Evolutionary conservation across 2,113 vertebrate genomes (phyloP).

Genomic region (zebrafish (Danio rerio)): GRCz12tu NC_133188.1:38383501-38384000

Average conservation of each 20-base stretch:
- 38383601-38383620: constrained; percentile 49
- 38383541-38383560: neutral
- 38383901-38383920: constrained; percentile 49
- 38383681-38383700: constrained; percentile 24
- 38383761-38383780: constrained; percentile 17
- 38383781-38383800: constrained; percentile 36
- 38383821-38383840: constrained; percentile 52
- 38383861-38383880: constrained; percentile 52
- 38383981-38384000: constrained; percentile 67
- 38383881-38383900: constrained; percentile 52
- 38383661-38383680: constrained; percentile 45
- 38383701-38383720: constrained; percentile 37
- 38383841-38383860: constrained; percentile 63
- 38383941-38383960: constrained; percentile 69
- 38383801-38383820: constrained; percentile 58
- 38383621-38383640: constrained; percentile 49
- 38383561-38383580: constrained; percentile 13
- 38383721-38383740: neutral
- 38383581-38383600: constrained; percentile 2
- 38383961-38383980: constrained; percentile 59
- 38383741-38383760: constrained; percentile 1
- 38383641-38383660: constrained; percentile 13
- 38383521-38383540: constrained; percentile 3
- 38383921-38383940: constrained; percentile 68
- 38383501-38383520: neutral